Evolutionary conservation across 2,888 invertebrate species (phyloP).

Genomic region (Anoplius nigerrimus): DNA sequence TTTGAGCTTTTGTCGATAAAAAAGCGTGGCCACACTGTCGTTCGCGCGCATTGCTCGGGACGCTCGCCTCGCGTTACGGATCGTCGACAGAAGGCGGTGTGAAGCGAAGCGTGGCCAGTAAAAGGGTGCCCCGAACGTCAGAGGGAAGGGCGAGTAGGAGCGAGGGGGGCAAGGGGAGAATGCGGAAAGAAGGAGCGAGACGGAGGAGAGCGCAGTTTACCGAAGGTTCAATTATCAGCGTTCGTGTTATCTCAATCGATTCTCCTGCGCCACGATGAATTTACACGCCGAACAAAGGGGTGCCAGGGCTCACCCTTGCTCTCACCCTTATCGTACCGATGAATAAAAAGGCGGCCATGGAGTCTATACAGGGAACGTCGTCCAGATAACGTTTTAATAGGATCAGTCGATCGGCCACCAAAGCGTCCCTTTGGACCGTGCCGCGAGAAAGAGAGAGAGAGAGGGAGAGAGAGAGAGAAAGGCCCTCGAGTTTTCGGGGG

Average conservation of each 20-base stretch:
- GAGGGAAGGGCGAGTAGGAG: too few relatives aligned
- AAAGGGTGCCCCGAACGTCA: slow-evolving; percentile 12
- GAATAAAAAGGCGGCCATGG: slow-evolving; percentile 6
- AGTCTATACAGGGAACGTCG: slow-evolving; percentile 6
- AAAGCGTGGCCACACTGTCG: slow-evolving; percentile 49
- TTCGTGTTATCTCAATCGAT: slow-evolving; percentile 4
- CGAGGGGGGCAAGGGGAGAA: too few relatives aligned
- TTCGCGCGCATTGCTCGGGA: slow-evolving; percentile 21
- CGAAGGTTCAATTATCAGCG: slow-evolving; percentile 24
- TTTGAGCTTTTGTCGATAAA: slow-evolving; percentile 44
- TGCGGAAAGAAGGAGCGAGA: too few relatives aligned
- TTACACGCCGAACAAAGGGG: slow-evolving; percentile 12
- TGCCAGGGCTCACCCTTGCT: slow-evolving; percentile 15
- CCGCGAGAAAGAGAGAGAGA: too few relatives aligned
- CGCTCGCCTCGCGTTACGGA: slow-evolving; percentile 1
- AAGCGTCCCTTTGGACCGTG: slow-evolving; percentile 38
- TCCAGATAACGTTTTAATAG: slow-evolving; percentile 53
- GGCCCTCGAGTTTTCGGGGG: slow-evolving; percentile 12
- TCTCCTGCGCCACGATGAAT: slow-evolving; percentile 14
- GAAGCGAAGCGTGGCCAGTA: neutral
- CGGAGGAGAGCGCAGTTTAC: slow-evolving; percentile 2
- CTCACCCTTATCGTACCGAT: slow-evolving; percentile 21
- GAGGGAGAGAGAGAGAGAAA: too few relatives aligned
- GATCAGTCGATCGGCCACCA: slow-evolving; percentile 35
- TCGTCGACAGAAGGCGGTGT: neutral